Conservation (phyloP, 2,113 vertebrate species). For the Sceloporus undulatus region DNA sequence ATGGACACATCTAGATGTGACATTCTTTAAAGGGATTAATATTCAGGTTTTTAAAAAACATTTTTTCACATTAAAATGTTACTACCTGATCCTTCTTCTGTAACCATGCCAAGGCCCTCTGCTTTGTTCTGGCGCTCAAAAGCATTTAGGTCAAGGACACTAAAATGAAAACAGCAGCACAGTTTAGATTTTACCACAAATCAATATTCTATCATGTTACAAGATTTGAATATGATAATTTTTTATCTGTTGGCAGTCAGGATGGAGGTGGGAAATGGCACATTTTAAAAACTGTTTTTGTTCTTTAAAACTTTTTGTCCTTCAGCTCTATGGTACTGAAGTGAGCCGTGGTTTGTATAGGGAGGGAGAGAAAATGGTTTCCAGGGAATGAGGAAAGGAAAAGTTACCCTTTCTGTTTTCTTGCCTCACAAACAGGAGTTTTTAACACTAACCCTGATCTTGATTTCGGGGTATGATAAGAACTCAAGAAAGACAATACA, state of each 20-base stretch:
- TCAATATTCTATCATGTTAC: not conserved
- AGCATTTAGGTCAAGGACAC: conserved; percentile 95
- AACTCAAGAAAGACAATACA: not conserved
- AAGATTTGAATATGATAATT: not conserved
- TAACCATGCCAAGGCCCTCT: conserved; percentile 97
- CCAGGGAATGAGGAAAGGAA: no score
- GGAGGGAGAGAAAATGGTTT: no score
- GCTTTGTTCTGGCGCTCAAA: conserved; percentile 98
- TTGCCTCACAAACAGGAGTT: no score
- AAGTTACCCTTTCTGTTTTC: no score
- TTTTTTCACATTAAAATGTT: conserved; percentile 5
- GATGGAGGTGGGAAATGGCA: no score
- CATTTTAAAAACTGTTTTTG: no score
- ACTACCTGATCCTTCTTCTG: conserved; percentile 96
- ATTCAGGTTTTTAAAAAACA: no score
- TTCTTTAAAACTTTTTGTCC: no score
- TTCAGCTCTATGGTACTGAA: not conserved
- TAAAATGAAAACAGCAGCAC: conserved; percentile 65
- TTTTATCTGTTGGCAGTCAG: not conserved
- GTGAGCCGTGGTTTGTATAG: no score
- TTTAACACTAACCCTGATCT: no score
- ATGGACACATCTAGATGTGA: not conserved
- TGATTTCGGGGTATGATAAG: not conserved
- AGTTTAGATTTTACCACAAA: conserved; percentile 28
- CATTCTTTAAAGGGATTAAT: not conserved